phyloP scores from a whole-genome alignment of 2,113 vertebrate genomes.

The Sterna hirundo region DNA sequence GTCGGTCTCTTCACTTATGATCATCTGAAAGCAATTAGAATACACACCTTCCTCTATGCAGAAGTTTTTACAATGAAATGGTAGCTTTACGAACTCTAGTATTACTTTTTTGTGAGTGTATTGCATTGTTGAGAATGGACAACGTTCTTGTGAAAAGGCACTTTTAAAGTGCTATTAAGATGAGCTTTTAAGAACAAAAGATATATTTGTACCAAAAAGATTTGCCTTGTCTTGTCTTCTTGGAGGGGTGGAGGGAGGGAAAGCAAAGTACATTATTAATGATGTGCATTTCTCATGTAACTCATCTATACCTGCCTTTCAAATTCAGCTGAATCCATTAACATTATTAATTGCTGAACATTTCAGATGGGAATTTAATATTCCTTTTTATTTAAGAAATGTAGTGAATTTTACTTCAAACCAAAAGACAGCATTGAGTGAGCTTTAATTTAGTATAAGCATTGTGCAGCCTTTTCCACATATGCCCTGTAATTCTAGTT shows the following conservation, averaged over 20 bases:
- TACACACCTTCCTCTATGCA: not conserved
- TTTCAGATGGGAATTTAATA: constrained; percentile 2
- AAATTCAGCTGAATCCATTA: not conserved
- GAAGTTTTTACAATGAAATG: not conserved
- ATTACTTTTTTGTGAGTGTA: not conserved
- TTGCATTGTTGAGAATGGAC: not conserved
- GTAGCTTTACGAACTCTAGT: not conserved
- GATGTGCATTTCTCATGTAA: not conserved
- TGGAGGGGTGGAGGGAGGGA: not conserved
- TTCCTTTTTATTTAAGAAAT: not conserved
- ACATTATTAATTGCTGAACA: not conserved
- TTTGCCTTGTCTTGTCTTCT: not conserved
- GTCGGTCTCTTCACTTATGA: not conserved
- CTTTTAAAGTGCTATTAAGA: not conserved
- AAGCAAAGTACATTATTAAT: constrained; percentile 6
- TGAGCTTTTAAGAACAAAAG: constrained; percentile 4
- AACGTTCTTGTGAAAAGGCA: not conserved
- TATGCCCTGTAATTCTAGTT: not conserved
- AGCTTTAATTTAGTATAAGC: not conserved
- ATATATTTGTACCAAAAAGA: not conserved
- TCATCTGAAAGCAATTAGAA: not conserved
- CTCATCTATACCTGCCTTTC: not conserved
- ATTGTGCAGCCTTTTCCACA: not conserved
- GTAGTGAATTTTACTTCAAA: not conserved
- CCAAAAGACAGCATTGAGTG: not conserved